A percentile compares a stretch with the other conserved stretches of the same genome.
phyloP scores from a whole-genome alignment of 2,113 vertebrate genomes.

The Neodontobutis hainanensis region DNA sequence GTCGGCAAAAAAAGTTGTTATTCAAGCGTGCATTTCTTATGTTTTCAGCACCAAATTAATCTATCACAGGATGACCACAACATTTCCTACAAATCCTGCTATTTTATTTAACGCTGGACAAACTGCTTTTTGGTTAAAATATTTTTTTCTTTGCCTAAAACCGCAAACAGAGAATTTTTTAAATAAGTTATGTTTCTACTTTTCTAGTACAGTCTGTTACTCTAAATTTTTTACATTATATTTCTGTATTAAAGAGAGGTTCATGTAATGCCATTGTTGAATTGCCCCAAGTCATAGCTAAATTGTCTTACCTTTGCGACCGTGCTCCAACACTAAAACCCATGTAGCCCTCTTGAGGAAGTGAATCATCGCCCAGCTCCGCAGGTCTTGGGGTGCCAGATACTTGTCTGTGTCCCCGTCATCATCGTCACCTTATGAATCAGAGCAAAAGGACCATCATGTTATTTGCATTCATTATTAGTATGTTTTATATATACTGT shows the following conservation, averaged over 20 bases:
- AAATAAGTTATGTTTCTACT: neutral
- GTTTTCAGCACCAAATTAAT: too few relatives aligned
- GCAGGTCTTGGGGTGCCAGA: constrained; percentile 93
- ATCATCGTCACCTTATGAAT: constrained; percentile 89
- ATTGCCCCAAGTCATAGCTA: neutral
- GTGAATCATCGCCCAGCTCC: constrained; percentile 96
- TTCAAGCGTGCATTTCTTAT: too few relatives aligned
- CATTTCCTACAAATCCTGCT: neutral
- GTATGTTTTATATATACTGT: too few relatives aligned
- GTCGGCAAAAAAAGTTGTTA: too few relatives aligned
- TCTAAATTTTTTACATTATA: too few relatives aligned
- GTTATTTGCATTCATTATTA: neutral
- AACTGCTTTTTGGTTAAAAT: too few relatives aligned
- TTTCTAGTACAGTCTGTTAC: neutral
- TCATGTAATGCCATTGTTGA: too few relatives aligned
- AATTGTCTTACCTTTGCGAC: constrained; percentile 87
- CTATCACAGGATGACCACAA: neutral
- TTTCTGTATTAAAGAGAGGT: too few relatives aligned
- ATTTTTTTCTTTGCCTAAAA: neutral
- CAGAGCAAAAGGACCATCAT: constrained; percentile 6
- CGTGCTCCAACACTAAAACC: constrained; percentile 95
- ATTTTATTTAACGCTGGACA: neutral
- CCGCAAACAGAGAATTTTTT: neutral
- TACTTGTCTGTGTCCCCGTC: constrained; percentile 97
- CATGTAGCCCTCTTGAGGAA: constrained; percentile 96